Base-by-base conservation (phyloP, 2,888 invertebrate genomes). In the Trissonchulus latispiculum region DNA sequence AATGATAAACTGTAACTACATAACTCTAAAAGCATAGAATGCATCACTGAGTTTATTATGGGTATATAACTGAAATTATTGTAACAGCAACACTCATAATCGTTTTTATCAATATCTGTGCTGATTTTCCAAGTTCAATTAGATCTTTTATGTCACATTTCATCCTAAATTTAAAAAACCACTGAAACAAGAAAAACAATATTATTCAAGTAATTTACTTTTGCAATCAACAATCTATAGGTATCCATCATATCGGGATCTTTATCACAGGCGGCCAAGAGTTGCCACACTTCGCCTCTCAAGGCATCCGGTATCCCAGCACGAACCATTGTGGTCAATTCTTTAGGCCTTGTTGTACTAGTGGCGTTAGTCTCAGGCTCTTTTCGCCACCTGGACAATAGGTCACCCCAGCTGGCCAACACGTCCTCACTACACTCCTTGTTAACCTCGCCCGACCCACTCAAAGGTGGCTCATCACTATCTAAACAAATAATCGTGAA, bases 211-310 rank as follows among this genome's bases (percentile, higher is more conserved):
- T n/a, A n/a, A n/a, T n/a, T 74, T 74, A 93, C 93, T 88, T 95
- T 94, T 77, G 93, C 92, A 75, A 97, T 92, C 67, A 97, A 88
- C 68, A 91, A 89, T 80, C 93, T 88, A 84, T 97, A 99, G 23
- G 90, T 91, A 81, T 97, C 95, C 88, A 93, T 90, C 84, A 95
- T 90, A 77, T 90, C 81, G 8, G 89, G 75, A 88, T 88, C 81
- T 80, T 90, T 90, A 82, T 90, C 91, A 73, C 92, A 90, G 61
- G 91, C 91, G 28, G 95, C 91, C 77, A 99, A 86, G 74, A 96
- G 88, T 83, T 95, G 94, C 99, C 99, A 99, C 69, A 99, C 94
- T 85, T 95, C 95, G 0, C 95, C 95, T 61, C 99, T 88, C 37
- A 99, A 86, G 0, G 96, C 94, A 84, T 99, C 97, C 0, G 97